Percentiles rank a stretch among this genome's conserved stretches.
Evolutionary conservation across 2,797 vertebrate species (phyloP).

Genomic region (Aselliscus stoliczkanus): DNA sequence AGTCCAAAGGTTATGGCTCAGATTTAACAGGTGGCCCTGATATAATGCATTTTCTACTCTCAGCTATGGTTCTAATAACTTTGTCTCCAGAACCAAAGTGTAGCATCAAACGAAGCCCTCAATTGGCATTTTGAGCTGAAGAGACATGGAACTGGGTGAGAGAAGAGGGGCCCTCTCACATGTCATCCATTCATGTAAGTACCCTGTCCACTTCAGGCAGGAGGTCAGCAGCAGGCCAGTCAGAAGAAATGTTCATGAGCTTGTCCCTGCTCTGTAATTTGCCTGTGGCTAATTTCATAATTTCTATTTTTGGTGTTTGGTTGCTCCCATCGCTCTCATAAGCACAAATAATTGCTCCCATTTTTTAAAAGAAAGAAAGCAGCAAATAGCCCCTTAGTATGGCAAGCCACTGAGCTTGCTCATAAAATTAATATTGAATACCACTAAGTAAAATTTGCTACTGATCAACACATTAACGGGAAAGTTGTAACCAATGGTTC

Average conservation of each 20-base stretch:
- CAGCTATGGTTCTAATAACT: constrained; percentile 26
- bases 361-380: constrained; percentile 78
- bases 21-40: constrained; percentile 59
- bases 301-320: constrained; percentile 75
- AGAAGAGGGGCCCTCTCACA: constrained; percentile 22
- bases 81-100: constrained; percentile 60
- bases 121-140: constrained; percentile 48
- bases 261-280: constrained; percentile 74
- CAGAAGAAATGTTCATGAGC: constrained; percentile 51
- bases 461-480: constrained; percentile 70
- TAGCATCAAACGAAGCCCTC: constrained; percentile 31
- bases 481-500: constrained; percentile 70
- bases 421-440: constrained; percentile 78
- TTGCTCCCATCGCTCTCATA: constrained; percentile 74
- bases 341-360: constrained; percentile 79
- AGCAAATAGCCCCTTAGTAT: constrained; percentile 72
- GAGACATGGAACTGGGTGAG: not conserved
- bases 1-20: constrained; percentile 56
- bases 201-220: constrained; percentile 60
- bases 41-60: constrained; percentile 54
- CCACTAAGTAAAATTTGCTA: constrained; percentile 76
- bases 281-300: constrained; percentile 72
- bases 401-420: constrained; percentile 71
- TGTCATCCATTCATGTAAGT: constrained; percentile 65
- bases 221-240: constrained; percentile 72